phyloP scores from a whole-genome alignment of 1,140 invertebrate species.

The Adelges cooleyi region DNA sequence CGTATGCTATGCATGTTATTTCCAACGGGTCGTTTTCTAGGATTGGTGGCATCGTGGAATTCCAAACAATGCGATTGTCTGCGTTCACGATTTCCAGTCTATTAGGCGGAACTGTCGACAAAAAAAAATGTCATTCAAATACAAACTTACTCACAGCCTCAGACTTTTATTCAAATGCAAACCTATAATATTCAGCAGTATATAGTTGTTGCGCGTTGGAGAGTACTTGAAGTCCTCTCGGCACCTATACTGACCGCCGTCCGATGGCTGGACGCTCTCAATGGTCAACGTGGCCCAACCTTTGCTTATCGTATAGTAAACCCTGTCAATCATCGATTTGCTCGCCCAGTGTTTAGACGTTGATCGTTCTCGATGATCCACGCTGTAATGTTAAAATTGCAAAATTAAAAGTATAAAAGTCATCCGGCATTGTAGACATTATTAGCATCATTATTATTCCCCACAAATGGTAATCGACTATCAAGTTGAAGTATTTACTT shows the following conservation, averaged over 20 bases:
- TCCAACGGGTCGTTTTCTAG: neutral
- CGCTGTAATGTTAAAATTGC: neutral
- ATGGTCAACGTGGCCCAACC: conserved; percentile 49
- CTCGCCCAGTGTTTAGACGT: neutral
- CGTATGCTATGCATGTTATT: conserved; percentile 6
- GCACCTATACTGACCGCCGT: conserved; percentile 63
- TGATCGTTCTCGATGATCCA: neutral
- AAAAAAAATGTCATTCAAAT: no score
- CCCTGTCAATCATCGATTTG: neutral
- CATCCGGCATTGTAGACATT: no score
- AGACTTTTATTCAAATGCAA: no score
- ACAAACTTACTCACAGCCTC: no score
- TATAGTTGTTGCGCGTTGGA: conserved; percentile 65
- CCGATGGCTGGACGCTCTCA: conserved; percentile 49
- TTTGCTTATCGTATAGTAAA: neutral
- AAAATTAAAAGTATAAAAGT: no score
- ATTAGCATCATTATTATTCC: no score
- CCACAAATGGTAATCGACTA: no score
- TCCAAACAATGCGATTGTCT: neutral
- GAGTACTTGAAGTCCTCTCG: conserved; percentile 69
- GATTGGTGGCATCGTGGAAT: conserved; percentile 1
- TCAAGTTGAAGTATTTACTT: no score
- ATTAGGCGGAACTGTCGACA: neutral
- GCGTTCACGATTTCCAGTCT: neutral
- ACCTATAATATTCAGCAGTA: conserved; percentile 70